Evolutionary conservation across 2,888 invertebrate genomes (phyloP), one percentile per base, ranked within the genome.

Genomic region (Chymomyza procnemis): DNA sequence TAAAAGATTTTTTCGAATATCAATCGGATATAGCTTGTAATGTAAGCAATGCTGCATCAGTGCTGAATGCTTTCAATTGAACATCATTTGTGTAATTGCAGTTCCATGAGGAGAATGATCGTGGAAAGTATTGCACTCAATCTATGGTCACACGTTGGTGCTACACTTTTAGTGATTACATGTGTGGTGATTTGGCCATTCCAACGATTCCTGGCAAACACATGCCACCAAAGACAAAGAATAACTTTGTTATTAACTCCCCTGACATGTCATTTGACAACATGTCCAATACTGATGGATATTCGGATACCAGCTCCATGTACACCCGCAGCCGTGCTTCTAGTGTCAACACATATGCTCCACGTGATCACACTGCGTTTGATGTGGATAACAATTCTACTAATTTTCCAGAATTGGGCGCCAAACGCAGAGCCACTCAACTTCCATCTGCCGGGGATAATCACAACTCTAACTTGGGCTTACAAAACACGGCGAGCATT

Each of bases 81-180:
- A 1, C 4, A 52, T 2, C 4, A 50, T 16, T 18, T 26, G 14
- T 16, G 46, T 18, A 6, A 14, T 73, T 87, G n/a, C 61, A 92
- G 92, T 91, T 75, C 54, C 92, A 92, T 64, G 90, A 91, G 61
- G 75, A 86, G 0, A 78, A 82, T 1, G 91, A 91, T 63, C 88
- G 84, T 4, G 71, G 81, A 12, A 89, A 87, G 58, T 89, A 90
- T 67, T 93, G 92, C 67, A 91, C 92, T 1, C 79, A 90, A 21
- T 92, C 92, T 0, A 85, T 83, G 64, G 92, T 91, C 0, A 83
- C 85, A 0, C 89, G 92, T 22, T 92, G 91, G 90, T 90, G 88
- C 1, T 92, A 86, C 59, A 79, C 85, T 2, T 91, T 93, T 48
- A 91, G 92, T 41, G 92, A 92, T 69, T 90, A 90, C 60, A 91